These are phyloP conservation scores for Paramuricea clavata DNA, from an alignment of 92 coral and sea anemone genomes.

Conservation along the genomic window DNA sequence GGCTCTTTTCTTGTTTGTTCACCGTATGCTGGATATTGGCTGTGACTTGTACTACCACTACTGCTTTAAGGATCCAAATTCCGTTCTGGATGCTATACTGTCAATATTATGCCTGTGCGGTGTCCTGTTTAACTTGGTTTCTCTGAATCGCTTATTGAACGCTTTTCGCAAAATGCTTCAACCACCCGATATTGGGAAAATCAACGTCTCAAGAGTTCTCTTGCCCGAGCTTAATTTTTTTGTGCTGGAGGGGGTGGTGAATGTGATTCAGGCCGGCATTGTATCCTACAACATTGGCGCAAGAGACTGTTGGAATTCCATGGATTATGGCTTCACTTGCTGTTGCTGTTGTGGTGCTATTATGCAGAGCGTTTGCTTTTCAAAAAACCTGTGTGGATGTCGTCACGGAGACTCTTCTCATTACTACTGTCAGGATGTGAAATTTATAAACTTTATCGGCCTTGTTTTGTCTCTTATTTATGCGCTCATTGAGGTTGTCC, in stretches of 20 bases:
- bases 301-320: not conserved
- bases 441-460: no score
- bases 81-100: not conserved
- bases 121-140: not conserved
- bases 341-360: not conserved
- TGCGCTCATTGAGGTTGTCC: no score
- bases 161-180: not conserved
- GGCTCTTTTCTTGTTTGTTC: not conserved
- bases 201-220: not conserved
- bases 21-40: not conserved
- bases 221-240: not conserved
- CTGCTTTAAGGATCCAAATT: not conserved
- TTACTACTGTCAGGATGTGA: slow-evolving; percentile 60
- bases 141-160: not conserved
- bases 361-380: not conserved
- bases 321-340: not conserved
- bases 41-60: not conserved
- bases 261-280: not conserved
- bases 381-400: slow-evolving; percentile 10
- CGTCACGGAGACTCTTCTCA: slow-evolving; percentile 37
- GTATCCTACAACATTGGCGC: not conserved
- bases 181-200: not conserved
- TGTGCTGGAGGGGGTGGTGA: not conserved
- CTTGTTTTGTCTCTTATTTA: no score
- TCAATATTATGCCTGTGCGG: not conserved